These are phyloP conservation scores for Ctenoplectra terminalis DNA, from an alignment of 1,140 invertebrate species.

Conservation along the genomic window DNA sequence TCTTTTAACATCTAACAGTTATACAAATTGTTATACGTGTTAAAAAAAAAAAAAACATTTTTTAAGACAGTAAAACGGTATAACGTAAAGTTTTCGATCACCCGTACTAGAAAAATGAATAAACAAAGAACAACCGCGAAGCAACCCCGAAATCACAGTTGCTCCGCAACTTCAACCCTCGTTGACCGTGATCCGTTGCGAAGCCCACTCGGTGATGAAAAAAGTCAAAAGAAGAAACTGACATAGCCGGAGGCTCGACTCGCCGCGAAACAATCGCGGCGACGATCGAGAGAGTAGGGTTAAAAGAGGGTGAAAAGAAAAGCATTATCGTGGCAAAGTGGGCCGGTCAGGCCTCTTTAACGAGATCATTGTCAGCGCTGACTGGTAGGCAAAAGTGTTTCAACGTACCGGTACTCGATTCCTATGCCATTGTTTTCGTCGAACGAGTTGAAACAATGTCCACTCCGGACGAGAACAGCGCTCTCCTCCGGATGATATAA, in stretches of 20 bases:
- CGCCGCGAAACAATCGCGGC: conserved; percentile 20
- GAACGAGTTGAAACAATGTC: conserved; percentile 64
- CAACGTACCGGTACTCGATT: conserved; percentile 50
- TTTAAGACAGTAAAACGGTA: too few relatives aligned
- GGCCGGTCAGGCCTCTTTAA: conserved; percentile 51
- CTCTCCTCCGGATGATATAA: conserved; percentile 38
- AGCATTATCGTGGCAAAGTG: conserved; percentile 55
- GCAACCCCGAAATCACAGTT: conserved; percentile 8
- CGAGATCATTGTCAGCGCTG: conserved; percentile 45
- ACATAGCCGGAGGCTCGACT: conserved; percentile 17
- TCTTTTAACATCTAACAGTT: too few relatives aligned
- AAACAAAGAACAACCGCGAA: not conserved
- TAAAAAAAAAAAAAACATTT: too few relatives aligned
- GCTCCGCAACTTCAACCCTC: not conserved
- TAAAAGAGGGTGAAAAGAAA: conserved; percentile 59
- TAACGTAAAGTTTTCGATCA: too few relatives aligned
- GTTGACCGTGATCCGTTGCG: not conserved
- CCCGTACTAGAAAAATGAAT: not conserved
- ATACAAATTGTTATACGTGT: too few relatives aligned
- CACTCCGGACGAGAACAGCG: conserved; percentile 18
- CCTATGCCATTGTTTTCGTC: conserved; percentile 36
- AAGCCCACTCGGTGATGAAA: not conserved
- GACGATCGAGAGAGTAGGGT: conserved; percentile 27
- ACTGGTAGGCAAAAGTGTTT: conserved; percentile 54
- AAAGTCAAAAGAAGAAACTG: conserved; percentile 60